Conservation (phyloP, 2,797 vertebrate species). For the Macrochelys suwanniensis region DNA sequence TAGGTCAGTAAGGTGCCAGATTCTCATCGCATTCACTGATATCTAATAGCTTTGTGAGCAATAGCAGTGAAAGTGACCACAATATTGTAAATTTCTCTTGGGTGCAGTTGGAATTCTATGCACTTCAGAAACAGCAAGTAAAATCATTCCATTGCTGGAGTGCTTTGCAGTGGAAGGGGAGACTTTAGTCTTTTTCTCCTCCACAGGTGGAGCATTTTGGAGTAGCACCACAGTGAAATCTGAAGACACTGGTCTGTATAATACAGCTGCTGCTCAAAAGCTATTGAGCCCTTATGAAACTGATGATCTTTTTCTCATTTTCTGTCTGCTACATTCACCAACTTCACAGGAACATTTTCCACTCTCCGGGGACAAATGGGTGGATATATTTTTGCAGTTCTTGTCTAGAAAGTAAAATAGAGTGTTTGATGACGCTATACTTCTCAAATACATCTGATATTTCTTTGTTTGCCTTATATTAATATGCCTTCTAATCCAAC, state of each 20-base stretch:
- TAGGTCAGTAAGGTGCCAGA: background rate
- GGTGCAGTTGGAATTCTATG: background rate
- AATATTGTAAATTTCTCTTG: background rate
- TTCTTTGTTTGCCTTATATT: background rate
- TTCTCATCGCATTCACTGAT: background rate
- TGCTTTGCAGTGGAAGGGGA: background rate
- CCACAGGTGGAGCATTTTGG: background rate
- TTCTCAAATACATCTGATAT: background rate
- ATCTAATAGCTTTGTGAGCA: background rate
- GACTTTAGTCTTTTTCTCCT: background rate
- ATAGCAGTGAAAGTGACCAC: background rate
- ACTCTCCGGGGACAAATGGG: accelerated
- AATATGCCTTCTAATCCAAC: background rate
- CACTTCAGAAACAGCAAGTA: background rate
- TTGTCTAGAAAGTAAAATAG: accelerated
- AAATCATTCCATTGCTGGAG: background rate
- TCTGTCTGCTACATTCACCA: background rate
- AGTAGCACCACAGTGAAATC: background rate
- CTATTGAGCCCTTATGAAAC: background rate
- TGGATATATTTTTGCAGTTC: background rate
- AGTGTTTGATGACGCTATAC: background rate
- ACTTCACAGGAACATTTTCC: background rate
- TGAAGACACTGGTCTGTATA: background rate
- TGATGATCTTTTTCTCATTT: background rate
- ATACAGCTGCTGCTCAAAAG: background rate